phyloP scores from a whole-genome alignment of 2,888 invertebrate species.

The Punctoribates punctum region DNA sequence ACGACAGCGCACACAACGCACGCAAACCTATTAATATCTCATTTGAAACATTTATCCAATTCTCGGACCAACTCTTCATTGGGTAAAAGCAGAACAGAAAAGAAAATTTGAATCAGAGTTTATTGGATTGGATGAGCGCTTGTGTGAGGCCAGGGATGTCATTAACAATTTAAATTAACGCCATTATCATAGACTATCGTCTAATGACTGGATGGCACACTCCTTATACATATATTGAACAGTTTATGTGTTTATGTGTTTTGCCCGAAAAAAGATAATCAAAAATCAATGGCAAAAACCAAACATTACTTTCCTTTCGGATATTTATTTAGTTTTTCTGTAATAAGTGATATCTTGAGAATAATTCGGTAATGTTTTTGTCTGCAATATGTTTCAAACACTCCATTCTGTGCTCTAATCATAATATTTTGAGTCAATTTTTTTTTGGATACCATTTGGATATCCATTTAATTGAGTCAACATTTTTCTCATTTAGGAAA shows the following conservation, averaged over 20 bases:
- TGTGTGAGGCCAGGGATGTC: background rate
- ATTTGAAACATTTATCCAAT: too few relatives aligned
- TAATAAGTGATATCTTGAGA: background rate
- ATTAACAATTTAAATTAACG: slow-evolving; percentile 9
- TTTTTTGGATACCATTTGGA: too few relatives aligned
- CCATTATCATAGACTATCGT: background rate
- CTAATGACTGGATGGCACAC: slow-evolving; percentile 15
- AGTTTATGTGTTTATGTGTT: background rate
- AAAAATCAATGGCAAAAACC: background rate
- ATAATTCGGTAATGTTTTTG: background rate
- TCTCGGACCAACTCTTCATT: too few relatives aligned
- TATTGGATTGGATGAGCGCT: background rate
- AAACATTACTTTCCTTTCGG: background rate
- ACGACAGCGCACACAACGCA: too few relatives aligned
- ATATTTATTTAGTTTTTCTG: background rate
- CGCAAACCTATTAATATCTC: background rate
- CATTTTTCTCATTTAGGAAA: too few relatives aligned
- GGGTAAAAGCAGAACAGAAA: background rate
- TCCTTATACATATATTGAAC: slow-evolving; percentile 6
- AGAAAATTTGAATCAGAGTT: background rate
- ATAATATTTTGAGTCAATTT: too few relatives aligned
- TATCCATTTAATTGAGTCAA: too few relatives aligned
- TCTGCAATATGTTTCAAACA: too few relatives aligned
- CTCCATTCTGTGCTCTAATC: too few relatives aligned
- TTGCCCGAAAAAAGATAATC: background rate